These are phyloP conservation scores for Drosophila rufa DNA, from an alignment of 1,140 invertebrate species.

Conservation along the genomic window DNA sequence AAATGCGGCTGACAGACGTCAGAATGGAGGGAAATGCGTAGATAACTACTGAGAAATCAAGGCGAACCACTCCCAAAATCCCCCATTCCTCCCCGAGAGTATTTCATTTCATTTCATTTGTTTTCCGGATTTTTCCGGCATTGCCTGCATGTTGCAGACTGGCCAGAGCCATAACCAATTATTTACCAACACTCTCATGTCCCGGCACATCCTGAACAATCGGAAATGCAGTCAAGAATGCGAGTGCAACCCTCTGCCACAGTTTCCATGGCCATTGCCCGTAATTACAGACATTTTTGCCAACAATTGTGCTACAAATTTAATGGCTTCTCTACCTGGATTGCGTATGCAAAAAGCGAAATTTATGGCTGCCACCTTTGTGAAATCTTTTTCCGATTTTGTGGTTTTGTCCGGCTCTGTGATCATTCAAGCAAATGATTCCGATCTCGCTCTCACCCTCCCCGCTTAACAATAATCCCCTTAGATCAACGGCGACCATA, in stretches of 20 bases:
- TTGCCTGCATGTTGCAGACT: constrained; percentile 33
- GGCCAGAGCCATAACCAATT: constrained; percentile 69
- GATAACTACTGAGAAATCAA: constrained; percentile 73
- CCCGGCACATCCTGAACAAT: constrained; percentile 65
- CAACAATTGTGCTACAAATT: constrained; percentile 78
- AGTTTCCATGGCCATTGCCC: constrained; percentile 49
- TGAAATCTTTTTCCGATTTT: constrained; percentile 53
- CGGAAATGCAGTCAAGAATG: constrained; percentile 72
- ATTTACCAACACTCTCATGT: constrained; percentile 71
- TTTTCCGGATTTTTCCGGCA: constrained; percentile 40
- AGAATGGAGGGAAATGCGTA: constrained; percentile 71
- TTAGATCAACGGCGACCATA: constrained; percentile 15
- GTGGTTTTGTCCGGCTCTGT: constrained; percentile 34
- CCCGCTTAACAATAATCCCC: constrained; percentile 14
- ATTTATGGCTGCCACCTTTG: constrained; percentile 29
- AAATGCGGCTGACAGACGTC: constrained; percentile 78
- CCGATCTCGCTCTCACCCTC: constrained; percentile 23
- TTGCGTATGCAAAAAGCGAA: constrained; percentile 52
- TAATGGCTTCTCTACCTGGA: constrained; percentile 72
- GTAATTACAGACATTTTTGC: constrained; percentile 78
- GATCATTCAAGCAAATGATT: constrained; percentile 49
- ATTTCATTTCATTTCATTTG: constrained; percentile 56
- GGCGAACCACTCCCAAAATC: constrained; percentile 29
- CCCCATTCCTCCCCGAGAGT: background rate
- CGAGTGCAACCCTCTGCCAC: constrained; percentile 40